These are phyloP conservation scores for Eilema caniola DNA, from an alignment of 2,888 invertebrate species.

Conservation along the genomic window DNA sequence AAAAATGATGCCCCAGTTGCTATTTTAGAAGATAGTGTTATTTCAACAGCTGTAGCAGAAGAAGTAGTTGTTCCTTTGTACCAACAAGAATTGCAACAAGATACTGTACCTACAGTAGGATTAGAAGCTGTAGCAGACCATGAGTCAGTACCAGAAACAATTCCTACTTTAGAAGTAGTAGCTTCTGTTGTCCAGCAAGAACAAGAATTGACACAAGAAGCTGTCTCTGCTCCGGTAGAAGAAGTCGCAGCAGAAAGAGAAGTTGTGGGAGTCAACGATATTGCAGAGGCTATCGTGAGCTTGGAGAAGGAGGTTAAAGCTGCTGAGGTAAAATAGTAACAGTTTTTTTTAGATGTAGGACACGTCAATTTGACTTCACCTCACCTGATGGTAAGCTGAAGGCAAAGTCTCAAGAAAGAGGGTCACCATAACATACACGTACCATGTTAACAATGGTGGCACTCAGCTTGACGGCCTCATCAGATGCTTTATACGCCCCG, in stretches of 20 bases:
- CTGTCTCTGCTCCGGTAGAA: constrained; percentile 31
- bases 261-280: constrained; percentile 60
- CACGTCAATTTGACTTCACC: no score
- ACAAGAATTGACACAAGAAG: constrained; percentile 4
- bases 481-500: no score
- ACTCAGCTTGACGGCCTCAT: no score
- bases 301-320: constrained; percentile 69
- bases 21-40: constrained; percentile 31
- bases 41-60: constrained; percentile 21
- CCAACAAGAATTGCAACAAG: constrained; percentile 16
- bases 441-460: no score
- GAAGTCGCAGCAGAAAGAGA: constrained; percentile 31
- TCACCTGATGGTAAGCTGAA: no score
- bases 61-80: constrained; percentile 19
- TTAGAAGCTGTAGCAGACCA: neutral
- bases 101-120: neutral
- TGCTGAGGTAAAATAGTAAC: constrained; percentile 60
- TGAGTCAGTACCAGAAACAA: constrained; percentile 29
- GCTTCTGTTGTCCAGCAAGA: neutral
- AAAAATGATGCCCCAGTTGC: constrained; percentile 27
- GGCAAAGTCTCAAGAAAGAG: no score
- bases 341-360: neutral
- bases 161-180: neutral
- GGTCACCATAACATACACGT: no score
- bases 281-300: constrained; percentile 67